phyloP scores from a whole-genome alignment of 37 sponge, comb jelly and placozoan genomes.

The Oscarella lobularis region DNA sequence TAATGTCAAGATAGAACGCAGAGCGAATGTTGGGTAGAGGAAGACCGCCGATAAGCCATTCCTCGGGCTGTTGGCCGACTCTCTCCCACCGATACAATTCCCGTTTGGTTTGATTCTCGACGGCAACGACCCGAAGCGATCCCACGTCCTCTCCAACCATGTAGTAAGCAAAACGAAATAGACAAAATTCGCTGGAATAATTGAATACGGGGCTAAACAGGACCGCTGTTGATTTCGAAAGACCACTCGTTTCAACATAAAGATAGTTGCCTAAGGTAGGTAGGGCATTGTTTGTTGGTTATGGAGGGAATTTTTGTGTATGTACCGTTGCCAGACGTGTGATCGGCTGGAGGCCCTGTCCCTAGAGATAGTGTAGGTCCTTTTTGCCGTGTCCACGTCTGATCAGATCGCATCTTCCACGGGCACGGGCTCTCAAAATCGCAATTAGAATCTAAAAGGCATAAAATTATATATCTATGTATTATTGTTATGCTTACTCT shows the following conservation, averaged over 20 bases:
- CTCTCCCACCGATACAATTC: not conserved
- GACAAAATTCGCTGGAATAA: not conserved
- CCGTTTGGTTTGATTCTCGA: not conserved
- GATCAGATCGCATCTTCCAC: too few species aligned
- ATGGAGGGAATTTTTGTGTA: too few species aligned
- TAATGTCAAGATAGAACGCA: not conserved
- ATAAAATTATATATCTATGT: too few species aligned
- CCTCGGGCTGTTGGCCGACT: not conserved
- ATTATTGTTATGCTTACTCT: too few species aligned
- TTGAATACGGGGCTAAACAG: not conserved
- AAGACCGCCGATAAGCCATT: not conserved
- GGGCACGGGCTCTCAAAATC: too few species aligned
- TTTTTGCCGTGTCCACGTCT: too few species aligned
- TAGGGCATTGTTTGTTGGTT: too few species aligned
- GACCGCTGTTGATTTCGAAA: not conserved
- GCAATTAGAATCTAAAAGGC: too few species aligned
- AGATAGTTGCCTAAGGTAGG: too few species aligned
- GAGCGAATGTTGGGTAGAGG: not conserved
- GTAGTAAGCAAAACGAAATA: not conserved
- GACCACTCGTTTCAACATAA: not conserved
- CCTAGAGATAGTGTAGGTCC: too few species aligned
- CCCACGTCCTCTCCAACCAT: not conserved
- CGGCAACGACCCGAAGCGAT: not conserved
- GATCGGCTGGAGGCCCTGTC: too few species aligned
- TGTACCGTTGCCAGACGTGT: too few species aligned